phyloP scores from a whole-genome alignment of 2,797 vertebrate genomes.

The Lacerta agilis region DNA sequence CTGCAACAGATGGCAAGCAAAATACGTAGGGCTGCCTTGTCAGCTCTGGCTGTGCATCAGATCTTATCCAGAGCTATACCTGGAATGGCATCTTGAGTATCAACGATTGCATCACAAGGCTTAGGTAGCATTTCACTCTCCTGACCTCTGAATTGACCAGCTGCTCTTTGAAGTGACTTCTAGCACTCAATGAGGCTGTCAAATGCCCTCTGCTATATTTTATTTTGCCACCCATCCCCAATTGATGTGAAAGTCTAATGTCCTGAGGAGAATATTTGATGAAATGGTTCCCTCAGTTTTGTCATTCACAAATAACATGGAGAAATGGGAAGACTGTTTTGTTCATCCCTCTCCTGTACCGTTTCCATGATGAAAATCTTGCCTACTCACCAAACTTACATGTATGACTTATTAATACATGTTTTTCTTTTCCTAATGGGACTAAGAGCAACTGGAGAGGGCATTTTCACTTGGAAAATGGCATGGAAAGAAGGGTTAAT shows the following conservation, averaged over 20 bases:
- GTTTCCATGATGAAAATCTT: background rate
- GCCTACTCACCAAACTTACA: background rate
- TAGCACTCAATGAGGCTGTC: rapidly evolving
- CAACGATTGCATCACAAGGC: background rate
- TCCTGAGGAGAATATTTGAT: too few species aligned
- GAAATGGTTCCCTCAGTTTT: background rate
- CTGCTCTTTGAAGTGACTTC: background rate
- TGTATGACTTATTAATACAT: background rate
- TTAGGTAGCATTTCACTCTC: rapidly evolving
- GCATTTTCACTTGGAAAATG: background rate
- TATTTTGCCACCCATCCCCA: background rate
- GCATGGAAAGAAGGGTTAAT: background rate
- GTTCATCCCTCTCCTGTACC: background rate
- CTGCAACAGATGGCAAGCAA: constrained; percentile 38
- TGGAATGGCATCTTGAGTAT: constrained; percentile 27
- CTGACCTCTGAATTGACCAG: rapidly evolving
- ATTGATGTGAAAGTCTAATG: background rate
- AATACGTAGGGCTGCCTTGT: background rate
- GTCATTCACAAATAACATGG: background rate
- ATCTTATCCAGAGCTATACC: constrained; percentile 42
- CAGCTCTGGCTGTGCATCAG: constrained; percentile 10
- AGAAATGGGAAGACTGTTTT: background rate
- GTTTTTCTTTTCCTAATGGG: background rate
- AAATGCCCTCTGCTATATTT: background rate
- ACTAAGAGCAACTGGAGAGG: background rate